Evolutionary conservation across 2,888 invertebrate species (phyloP).

Genomic region (Dryomyza anilis): DNA sequence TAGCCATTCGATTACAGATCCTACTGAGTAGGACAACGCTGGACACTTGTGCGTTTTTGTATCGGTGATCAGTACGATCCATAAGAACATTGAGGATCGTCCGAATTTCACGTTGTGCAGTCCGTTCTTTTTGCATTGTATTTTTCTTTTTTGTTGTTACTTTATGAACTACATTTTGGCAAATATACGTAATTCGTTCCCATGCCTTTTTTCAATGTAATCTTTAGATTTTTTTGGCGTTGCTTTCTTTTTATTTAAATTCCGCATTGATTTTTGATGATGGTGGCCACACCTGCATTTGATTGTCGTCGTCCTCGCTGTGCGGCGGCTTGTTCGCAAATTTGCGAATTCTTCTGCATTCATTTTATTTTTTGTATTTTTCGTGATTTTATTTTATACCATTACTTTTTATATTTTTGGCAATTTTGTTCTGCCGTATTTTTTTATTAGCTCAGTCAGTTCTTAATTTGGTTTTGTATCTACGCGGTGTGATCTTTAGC

Average conservation of each 20-base stretch:
- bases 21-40: too few species aligned
- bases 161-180: background rate
- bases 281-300: conserved; percentile 43
- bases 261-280: conserved; percentile 40
- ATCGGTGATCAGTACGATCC: background rate
- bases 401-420: background rate
- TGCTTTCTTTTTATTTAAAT: too few species aligned
- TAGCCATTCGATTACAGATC: too few species aligned
- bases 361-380: background rate
- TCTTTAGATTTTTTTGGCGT: background rate
- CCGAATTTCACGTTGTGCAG: background rate
- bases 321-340: background rate
- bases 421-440: background rate
- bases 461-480: background rate
- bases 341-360: background rate
- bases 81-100: too few species aligned
- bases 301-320: conserved; percentile 29
- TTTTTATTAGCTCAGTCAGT: background rate
- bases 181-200: background rate
- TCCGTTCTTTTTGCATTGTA: background rate
- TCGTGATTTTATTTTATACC: background rate
- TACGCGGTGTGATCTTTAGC: background rate
- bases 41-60: too few species aligned
- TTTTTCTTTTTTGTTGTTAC: background rate
- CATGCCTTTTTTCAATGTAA: background rate